Evolutionary conservation across 2,888 invertebrate species (phyloP).

Genomic region (Helicoverpa assulta): DNA sequence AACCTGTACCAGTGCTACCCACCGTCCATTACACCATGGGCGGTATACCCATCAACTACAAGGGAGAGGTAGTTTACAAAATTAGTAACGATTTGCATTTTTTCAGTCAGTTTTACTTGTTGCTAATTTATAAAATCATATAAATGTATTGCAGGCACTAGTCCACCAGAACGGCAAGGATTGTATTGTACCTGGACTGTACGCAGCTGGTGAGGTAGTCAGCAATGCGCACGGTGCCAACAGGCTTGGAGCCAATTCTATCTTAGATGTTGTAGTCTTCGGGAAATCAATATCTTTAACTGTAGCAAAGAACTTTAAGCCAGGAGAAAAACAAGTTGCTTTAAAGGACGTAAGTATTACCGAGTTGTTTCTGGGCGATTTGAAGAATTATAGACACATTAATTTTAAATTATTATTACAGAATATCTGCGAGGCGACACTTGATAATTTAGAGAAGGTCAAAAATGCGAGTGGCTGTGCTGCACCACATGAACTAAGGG

Average conservation of each 20-base stretch:
- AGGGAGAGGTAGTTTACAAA: slow-evolving; percentile 92
- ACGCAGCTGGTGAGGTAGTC: slow-evolving; percentile 97
- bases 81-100: not conserved
- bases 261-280: slow-evolving; percentile 99
- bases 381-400: too few relatives aligned
- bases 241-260: slow-evolving; percentile 98
- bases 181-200: slow-evolving; percentile 95
- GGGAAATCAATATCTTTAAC: slow-evolving; percentile 98
- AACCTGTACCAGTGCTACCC: slow-evolving; percentile 99
- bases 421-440: slow-evolving; percentile 96
- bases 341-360: slow-evolving; percentile 92
- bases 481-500: slow-evolving; percentile 94
- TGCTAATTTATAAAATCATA: too few relatives aligned
- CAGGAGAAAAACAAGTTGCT: slow-evolving; percentile 94
- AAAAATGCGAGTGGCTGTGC: slow-evolving; percentile 94
- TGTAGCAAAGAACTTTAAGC: slow-evolving; percentile 94
- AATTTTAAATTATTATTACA: slow-evolving; percentile 69
- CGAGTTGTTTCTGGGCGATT: not conserved
- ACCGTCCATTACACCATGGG: slow-evolving; percentile 99
- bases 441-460: slow-evolving; percentile 96
- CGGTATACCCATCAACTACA: slow-evolving; percentile 98
- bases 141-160: slow-evolving; percentile 86
- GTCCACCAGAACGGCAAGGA: slow-evolving; percentile 91
- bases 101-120: too few relatives aligned
- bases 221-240: slow-evolving; percentile 99